Evolutionary conservation across 2,797 vertebrate genomes (phyloP), one percentile per base, ranked within the genome.

Genomic region (Sebastes matsubarae): DNA sequence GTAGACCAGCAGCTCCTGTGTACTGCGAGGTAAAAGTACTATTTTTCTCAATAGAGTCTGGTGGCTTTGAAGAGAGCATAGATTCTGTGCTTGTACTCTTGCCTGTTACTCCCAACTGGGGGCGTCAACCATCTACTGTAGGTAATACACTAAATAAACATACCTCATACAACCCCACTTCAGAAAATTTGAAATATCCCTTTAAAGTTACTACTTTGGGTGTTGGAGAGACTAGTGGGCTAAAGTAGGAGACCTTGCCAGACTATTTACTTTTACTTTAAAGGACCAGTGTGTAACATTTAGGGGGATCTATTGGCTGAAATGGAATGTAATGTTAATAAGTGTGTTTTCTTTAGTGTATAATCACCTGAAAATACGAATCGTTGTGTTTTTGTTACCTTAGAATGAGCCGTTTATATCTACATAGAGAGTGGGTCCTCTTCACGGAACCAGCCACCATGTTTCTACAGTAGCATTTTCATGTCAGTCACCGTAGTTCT

Each of bases 21-120:
- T 27, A 0, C 57, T 58, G 0, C 13, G 13, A 8, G 12, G 10
- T 24, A 7, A 25, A 58, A 58, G 13, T 27, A 13, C 22, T 27
- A 7, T 58, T 58, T 25, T 25, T 58, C 22, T 25, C 5, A 25
- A 58, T 58, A 5, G 12, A 58, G 55, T 58, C 24, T 7, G 22
- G 55, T 16, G 20, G 3, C 10, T 32, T 34, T 61, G 20, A n/a
- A 61, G 59, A 61, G 29, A 30, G 59, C 4, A 29, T 7, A 0
- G 4, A 60, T 30, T 18, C 42, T 14, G 3, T 46, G 42, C 42
- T 46, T 0, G 42, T 46, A 1, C 14, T 46, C 14, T 1, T 16
- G 24, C 24, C 24, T 58, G 12, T 12, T 27, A 8, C 6, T 1
- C 24, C 24, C 8, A 16, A 59, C 57, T 1, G 14, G 25, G 16